Evolutionary conservation across 2,113 vertebrate genomes (phyloP).

Genomic region (Grus americana): DNA sequence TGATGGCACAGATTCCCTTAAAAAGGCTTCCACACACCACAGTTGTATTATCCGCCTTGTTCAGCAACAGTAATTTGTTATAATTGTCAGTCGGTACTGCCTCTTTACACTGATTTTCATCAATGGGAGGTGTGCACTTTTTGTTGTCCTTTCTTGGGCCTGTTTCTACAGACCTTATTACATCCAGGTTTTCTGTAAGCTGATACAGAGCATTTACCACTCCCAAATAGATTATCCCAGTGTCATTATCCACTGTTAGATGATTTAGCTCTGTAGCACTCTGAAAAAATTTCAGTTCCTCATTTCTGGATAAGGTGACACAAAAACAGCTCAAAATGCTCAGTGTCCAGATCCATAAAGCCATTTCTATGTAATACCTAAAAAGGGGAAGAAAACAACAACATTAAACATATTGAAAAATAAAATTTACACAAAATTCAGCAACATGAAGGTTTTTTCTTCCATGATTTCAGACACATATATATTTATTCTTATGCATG

Average conservation of each 20-base stretch:
- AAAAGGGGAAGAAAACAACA: not conserved
- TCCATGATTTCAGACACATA: not conserved
- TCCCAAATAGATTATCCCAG: slow-evolving; percentile 87
- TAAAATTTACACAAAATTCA: not conserved
- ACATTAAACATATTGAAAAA: not conserved
- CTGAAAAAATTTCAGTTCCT: slow-evolving; percentile 59
- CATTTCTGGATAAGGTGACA: slow-evolving; percentile 31
- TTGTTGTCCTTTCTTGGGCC: slow-evolving; percentile 85
- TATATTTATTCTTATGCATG: not conserved
- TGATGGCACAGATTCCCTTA: slow-evolving; percentile 91
- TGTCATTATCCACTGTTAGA: slow-evolving; percentile 78
- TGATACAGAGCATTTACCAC: slow-evolving; percentile 89
- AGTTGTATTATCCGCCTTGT: slow-evolving; percentile 68
- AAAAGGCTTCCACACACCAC: slow-evolving; percentile 92
- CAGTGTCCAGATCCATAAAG: slow-evolving; percentile 67
- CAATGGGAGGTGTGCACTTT: slow-evolving; percentile 91
- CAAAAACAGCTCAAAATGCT: slow-evolving; percentile 60
- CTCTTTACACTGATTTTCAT: slow-evolving; percentile 79
- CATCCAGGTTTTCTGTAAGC: slow-evolving; percentile 73
- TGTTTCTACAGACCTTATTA: slow-evolving; percentile 58
- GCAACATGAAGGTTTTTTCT: not conserved
- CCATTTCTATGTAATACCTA: slow-evolving; percentile 73
- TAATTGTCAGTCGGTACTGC: slow-evolving; percentile 80
- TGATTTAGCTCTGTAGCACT: slow-evolving; percentile 86
- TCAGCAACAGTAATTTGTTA: slow-evolving; percentile 91